These are phyloP conservation scores for Spermophilus dauricus DNA, from an alignment of 2,113 vertebrate species.

Conservation along the genomic window DNA sequence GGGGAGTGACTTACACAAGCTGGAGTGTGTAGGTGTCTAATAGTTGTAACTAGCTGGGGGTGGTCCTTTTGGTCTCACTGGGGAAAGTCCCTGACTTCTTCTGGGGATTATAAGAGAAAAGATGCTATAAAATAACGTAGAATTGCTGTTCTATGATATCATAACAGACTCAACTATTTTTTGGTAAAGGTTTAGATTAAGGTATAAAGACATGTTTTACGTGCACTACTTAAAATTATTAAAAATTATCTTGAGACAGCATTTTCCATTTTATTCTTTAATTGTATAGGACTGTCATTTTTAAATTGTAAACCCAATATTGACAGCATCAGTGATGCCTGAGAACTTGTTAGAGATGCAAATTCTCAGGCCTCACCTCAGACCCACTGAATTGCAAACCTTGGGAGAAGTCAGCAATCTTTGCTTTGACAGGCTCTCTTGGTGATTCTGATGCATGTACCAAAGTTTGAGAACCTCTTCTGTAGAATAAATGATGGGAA, in stretches of 20 bases:
- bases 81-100: background rate
- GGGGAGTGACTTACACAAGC: background rate
- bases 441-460: background rate
- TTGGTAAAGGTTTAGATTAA: slow-evolving; percentile 23
- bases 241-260: background rate
- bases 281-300: background rate
- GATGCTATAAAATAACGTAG: background rate
- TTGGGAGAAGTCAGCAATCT: background rate
- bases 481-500: background rate
- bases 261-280: background rate
- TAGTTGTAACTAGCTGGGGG: background rate
- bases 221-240: background rate
- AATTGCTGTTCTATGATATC: background rate
- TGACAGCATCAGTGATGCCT: background rate
- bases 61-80: background rate
- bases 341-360: background rate
- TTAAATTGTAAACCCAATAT: background rate
- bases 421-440: background rate
- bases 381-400: background rate
- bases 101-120: background rate
- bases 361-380: background rate
- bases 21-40: background rate
- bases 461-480: background rate
- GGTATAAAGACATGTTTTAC: background rate
- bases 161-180: background rate